Evolutionary conservation across 2,888 invertebrate species (phyloP), one percentile per base, ranked within the genome.

Genomic region (Perizoma flavofasciatum): DNA sequence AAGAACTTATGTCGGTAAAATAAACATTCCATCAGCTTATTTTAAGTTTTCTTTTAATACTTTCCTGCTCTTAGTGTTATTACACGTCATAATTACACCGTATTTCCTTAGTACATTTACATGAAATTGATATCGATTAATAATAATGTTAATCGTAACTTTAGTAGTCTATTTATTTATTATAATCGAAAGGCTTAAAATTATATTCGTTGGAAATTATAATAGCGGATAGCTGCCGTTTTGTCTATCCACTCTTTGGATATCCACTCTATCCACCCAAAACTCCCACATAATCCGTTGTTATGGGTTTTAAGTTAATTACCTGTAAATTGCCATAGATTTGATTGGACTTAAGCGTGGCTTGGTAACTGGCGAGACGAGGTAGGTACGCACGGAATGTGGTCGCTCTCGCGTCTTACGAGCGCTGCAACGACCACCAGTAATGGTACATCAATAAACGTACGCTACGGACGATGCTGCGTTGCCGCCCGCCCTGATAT

Each of bases 371-470:
- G 71, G 75, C 74, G 79, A 82, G 75, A 77, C 79, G 70, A 66
- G 82, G 83, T 72, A 66, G 82, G 83, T 72, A 87, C 85, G 83
- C 61, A 63, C 68, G 83, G 86, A 86, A 85, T 88, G 85, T 77
- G 79, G 81, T 73, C 73, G 67, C 43, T 56, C 56, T 45, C 44
- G 55, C 72, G 74, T 78, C 76, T 75, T 78, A 77, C 75, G 70
- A 74, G 73, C 77, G 75, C 70, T 78, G 79, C 78, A 68, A 55
- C 58, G 70, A 67, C 73, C 51, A 55, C 34, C 7, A 60, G 40
- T 54, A 58, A 65, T 75, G 76, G 74, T 74, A 72, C 73, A 74
- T 76, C 80, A 78, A 79, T 81, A 76, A 82, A 81, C 80, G 80
- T 80, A 74, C 82, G 37, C 11, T 9, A 9, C n/a, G 43, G 34